phyloP scores from a whole-genome alignment of 2,113 vertebrate genomes.

The Mixornis gularis region DNA sequence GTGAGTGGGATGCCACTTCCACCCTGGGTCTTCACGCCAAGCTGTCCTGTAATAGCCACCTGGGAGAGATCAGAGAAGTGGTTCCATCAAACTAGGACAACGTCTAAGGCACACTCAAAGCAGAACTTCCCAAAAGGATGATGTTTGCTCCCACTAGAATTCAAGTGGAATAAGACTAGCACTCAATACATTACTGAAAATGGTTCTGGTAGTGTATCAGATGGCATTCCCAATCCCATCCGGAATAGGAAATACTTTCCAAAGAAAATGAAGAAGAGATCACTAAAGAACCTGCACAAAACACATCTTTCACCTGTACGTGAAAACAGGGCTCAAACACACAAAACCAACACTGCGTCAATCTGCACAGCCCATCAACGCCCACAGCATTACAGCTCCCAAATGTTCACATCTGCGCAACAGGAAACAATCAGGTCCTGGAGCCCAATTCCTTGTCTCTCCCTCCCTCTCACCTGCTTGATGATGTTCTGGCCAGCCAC shows the following conservation, averaged over 20 bases:
- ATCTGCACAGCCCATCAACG: background rate
- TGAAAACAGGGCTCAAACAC: background rate
- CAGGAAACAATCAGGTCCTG: rapidly evolving
- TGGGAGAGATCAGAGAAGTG: conserved; percentile 21
- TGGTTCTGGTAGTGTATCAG: background rate
- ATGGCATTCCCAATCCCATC: background rate
- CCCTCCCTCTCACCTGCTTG: conserved; percentile 82
- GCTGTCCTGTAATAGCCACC: conserved; percentile 93
- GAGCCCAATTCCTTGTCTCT: background rate
- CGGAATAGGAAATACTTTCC: background rate
- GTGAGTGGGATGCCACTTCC: conserved; percentile 84
- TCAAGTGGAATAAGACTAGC: background rate
- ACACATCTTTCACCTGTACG: rapidly evolving
- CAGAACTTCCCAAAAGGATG: background rate
- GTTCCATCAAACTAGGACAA: background rate
- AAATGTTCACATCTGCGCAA: background rate
- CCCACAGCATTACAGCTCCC: background rate
- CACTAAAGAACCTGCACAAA: background rate
- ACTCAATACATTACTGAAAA: background rate
- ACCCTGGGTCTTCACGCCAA: conserved; percentile 85
- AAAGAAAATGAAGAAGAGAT: background rate
- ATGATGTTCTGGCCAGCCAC: conserved; percentile 85
- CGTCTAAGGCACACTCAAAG: background rate
- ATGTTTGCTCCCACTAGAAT: background rate
- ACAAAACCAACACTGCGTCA: background rate